Percentiles rank a stretch among this genome's conserved stretches.
phyloP scores from a whole-genome alignment of 2,797 vertebrate species.

The Carduelis carduelis region DNA sequence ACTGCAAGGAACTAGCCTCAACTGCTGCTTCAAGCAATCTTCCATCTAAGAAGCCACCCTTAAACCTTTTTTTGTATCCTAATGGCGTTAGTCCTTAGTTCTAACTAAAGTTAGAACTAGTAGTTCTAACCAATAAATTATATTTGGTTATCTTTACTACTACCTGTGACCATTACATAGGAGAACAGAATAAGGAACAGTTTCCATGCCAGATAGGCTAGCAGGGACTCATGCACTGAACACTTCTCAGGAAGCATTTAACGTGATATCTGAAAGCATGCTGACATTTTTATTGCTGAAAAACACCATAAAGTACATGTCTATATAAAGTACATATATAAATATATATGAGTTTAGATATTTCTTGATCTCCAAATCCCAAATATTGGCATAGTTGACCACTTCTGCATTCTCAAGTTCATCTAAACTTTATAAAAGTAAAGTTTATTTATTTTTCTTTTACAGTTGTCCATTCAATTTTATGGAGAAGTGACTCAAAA shows the following conservation, averaged over 20 bases:
- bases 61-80: not conserved
- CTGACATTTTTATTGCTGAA: not conserved
- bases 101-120: too few relatives aligned
- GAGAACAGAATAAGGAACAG: not conserved
- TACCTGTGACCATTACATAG: not conserved
- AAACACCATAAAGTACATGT: not conserved
- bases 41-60: not conserved
- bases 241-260: not conserved
- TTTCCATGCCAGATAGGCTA: not conserved
- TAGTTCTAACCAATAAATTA: not conserved
- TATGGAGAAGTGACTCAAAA: not conserved
- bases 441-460: not conserved
- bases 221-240: not conserved
- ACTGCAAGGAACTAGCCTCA: not conserved
- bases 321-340: too few relatives aligned
- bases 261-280: not conserved
- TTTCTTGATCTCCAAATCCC: not conserved
- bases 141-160: not conserved
- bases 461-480: not conserved
- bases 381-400: not conserved
- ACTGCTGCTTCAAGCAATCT: not conserved
- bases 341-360: not conserved
- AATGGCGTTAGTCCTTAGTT: not conserved
- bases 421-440: not conserved
- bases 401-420: not conserved